Percentiles rank a stretch among this genome's conserved stretches.
These are phyloP conservation scores for Diarsia dahlii DNA, from an alignment of 2,888 invertebrate genomes.

Conservation along the genomic window DNA sequence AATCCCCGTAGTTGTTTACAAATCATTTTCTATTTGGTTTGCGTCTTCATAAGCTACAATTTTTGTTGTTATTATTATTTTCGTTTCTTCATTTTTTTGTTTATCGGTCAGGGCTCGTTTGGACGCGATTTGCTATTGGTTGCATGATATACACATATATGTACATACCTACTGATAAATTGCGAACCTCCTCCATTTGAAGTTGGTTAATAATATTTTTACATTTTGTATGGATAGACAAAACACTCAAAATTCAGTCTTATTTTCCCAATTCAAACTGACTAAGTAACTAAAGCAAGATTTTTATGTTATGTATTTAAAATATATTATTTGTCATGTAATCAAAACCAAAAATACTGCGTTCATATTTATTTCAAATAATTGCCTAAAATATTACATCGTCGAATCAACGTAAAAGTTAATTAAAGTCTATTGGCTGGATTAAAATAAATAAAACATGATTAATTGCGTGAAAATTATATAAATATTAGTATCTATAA, in stretches of 20 bases:
- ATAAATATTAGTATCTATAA: conserved; percentile 58
- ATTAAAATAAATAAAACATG: conserved; percentile 37
- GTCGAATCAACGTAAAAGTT: conserved; percentile 9
- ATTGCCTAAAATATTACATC: background rate
- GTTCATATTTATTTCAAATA: background rate
- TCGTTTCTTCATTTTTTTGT: background rate
- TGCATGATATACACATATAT: too few species aligned
- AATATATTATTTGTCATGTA: background rate
- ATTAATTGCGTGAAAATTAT: conserved; percentile 32
- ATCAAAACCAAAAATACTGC: background rate
- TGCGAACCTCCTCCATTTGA: background rate
- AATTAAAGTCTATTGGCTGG: conserved; percentile 30
- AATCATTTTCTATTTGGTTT: conserved; percentile 35
- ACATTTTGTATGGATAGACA: background rate
- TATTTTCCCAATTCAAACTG: background rate
- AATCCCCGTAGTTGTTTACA: conserved; percentile 51
- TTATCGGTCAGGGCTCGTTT: background rate
- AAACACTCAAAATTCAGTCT: background rate
- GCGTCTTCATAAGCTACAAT: conserved; percentile 8
- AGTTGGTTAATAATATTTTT: background rate
- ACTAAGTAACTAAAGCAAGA: background rate
- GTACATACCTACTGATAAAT: too few species aligned
- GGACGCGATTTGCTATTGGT: conserved; percentile 1
- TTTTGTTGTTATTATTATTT: conserved; percentile 14
- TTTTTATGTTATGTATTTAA: background rate